A percentile compares a stretch with the other conserved stretches of the same genome.
phyloP scores from a whole-genome alignment of 2,113 vertebrate genomes.

The Toxotes jaculatrix region DNA sequence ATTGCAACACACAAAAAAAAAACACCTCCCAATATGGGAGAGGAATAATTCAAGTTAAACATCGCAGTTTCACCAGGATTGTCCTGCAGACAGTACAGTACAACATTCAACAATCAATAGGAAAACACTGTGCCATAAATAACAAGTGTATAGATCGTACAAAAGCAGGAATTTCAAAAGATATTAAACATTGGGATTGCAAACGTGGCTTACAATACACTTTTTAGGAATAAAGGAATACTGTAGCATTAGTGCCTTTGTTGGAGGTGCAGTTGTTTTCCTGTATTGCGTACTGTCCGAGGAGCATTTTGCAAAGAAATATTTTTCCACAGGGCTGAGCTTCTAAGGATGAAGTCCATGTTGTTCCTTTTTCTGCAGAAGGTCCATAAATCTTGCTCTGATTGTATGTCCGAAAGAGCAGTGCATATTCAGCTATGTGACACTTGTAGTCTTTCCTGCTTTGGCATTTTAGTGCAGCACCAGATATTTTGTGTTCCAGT shows the following conservation, averaged over 20 bases:
- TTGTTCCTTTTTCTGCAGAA: constrained; percentile 17
- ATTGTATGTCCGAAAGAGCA: constrained; percentile 42
- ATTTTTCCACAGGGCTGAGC: constrained; percentile 14
- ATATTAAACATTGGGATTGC: constrained; percentile 32
- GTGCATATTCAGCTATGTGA: constrained; percentile 26
- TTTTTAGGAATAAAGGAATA: constrained; percentile 23
- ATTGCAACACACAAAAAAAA: constrained; percentile 46
- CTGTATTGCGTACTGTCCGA: background rate
- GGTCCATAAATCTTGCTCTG: constrained; percentile 4
- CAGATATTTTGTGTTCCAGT: constrained; percentile 68
- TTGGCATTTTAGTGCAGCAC: constrained; percentile 70
- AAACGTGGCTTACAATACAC: constrained; percentile 42
- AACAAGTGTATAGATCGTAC: constrained; percentile 57
- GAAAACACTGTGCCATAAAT: constrained; percentile 73
- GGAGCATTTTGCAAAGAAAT: background rate
- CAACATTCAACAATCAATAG: constrained; percentile 67
- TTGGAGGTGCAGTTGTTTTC: constrained; percentile 44
- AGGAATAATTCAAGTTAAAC: constrained; percentile 74
- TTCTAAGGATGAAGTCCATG: background rate
- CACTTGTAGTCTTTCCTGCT: constrained; percentile 41
- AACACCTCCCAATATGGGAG: constrained; percentile 82
- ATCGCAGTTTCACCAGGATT: constrained; percentile 68
- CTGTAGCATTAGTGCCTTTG: constrained; percentile 41
- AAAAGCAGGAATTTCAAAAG: constrained; percentile 42
- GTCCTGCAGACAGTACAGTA: constrained; percentile 69